Base-by-base conservation (phyloP, 2,888 invertebrate species). In the Synanthedon vespiformis region DNA sequence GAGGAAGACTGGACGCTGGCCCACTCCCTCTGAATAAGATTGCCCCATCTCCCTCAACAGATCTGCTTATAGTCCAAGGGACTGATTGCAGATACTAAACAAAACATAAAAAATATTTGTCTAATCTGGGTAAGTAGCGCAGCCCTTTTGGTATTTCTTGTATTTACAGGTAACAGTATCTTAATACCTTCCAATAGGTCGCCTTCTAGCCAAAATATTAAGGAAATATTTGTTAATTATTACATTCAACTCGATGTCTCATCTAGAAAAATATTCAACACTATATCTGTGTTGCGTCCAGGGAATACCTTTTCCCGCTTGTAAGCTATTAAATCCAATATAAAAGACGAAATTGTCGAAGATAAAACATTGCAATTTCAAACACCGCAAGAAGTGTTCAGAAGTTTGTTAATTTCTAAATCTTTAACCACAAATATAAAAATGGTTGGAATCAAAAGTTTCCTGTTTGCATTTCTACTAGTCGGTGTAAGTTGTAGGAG, bases 281-380 rank as follows among this genome's bases (percentile, higher is more conserved):
- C 13, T 59, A 59, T 10, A 44, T 65, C 59, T 40, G 4, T 41
- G 56, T 58, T 56, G 56, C 63, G 60, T 68, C 61, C 13, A 66
- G 62, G 44, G 44, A 44, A 44, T 44, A n/a, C 44, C 44, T 44
- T 44, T 44, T 44, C 44, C 44, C 34, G 34, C 10, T 34, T 34
- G 34, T 34, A 2, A 34, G 34, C 34, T 34, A 34, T 34, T 34
- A 34, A 34, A 34, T 34, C 34, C 34, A 34, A 34, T 13, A 44
- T 44, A 44, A 44, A 13, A 44, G 14, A 44, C 4, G 44, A n/a
- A 44, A 44, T 2, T 10, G 34, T 12, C 44, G 6, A 12, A 44
- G n/a, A 44, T 13, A 13, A 44, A 44, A 44, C 6, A 14, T 14
- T 44, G 12, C 44, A 13, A 14, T 14, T 44, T 4, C 13, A 44